These are phyloP conservation scores for Scophthalmus maximus DNA, from an alignment of 2,113 vertebrate species.

Conservation along the genomic window DNA sequence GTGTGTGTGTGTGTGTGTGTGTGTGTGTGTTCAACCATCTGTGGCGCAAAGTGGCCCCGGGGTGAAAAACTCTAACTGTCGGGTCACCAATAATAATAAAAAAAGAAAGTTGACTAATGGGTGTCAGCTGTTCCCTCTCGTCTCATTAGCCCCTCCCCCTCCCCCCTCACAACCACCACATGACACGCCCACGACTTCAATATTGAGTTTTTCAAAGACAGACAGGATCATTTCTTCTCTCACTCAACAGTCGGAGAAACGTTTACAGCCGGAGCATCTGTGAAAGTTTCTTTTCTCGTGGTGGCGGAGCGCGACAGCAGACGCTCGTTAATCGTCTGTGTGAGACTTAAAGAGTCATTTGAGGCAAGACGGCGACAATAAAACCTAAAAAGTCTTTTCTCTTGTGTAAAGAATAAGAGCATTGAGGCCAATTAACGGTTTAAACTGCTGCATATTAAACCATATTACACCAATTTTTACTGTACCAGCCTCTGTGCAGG, in stretches of 20 bases:
- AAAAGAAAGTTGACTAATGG: neutral
- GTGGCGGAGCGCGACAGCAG: neutral
- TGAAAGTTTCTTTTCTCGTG: neutral
- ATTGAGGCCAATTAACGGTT: neutral
- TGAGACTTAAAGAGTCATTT: too few species aligned
- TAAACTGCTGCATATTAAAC: neutral
- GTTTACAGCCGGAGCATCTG: constrained; percentile 5
- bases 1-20: too few species aligned
- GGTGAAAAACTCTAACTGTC: neutral
- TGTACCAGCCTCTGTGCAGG: neutral
- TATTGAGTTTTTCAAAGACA: neutral
- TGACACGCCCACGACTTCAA: neutral
- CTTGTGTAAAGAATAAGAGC: too few species aligned
- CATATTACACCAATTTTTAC: neutral
- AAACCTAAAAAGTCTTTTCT: too few species aligned
- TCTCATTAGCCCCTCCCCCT: neutral
- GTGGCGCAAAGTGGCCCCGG: neutral
- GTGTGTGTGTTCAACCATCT: neutral
- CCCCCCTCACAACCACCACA: neutral
- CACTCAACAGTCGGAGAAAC: neutral
- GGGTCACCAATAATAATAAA: neutral
- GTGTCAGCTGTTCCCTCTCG: neutral
- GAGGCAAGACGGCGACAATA: too few species aligned
- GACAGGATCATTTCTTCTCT: neutral
- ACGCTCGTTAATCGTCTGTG: too few species aligned